Base-by-base conservation (phyloP, 2,888 invertebrate genomes). In the Drosophila lutescens region DNA sequence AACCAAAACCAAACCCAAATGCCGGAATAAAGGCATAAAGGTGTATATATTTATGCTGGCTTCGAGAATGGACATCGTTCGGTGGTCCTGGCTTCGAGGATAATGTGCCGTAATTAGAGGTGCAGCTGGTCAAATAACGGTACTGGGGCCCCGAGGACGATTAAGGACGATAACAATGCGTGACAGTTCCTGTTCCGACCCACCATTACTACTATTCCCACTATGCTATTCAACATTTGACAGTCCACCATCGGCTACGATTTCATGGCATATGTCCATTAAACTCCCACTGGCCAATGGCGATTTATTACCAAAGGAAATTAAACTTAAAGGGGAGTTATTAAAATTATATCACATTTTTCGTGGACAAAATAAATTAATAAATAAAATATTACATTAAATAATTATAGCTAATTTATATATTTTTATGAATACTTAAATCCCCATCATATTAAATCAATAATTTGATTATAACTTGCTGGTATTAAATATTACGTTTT, bases 21-120 rank as follows among this genome's bases (percentile, higher is more conserved):
- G 51, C 38, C 44, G 38, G 34, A 12, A 44, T 63, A 67, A 32
- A 63, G 47, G 5, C 26, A 26, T 26, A 26, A 26, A 26, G 26
- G 36, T 49, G 55, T 41, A 62, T 55, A 15, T 55, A 60, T 60
- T 44, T 46, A 23, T 46, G 32, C 36, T 65, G 43, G 44, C 30
- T 20, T 20, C 41, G 6, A 38, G 30, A 17, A 32, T 32, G 50
- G 50, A 43, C 60, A 20, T 43, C 46, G 49, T 41, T 58, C 23
- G n/a, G 46, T 26, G 6, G 26, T 26, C 26, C 17, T 59, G 36
- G 60, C 44, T 41, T 36, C 43, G 17, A 23, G 38, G 20, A 63
- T 65, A 67, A 55, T 67, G 43, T 38, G 43, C 13, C 50, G 49
- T 65, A 67, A 67, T 67, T 67, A 56, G 66, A 67, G 67, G 67